Conservation (phyloP, 1,140 invertebrate species). For the Parapsyche elsis region DNA sequence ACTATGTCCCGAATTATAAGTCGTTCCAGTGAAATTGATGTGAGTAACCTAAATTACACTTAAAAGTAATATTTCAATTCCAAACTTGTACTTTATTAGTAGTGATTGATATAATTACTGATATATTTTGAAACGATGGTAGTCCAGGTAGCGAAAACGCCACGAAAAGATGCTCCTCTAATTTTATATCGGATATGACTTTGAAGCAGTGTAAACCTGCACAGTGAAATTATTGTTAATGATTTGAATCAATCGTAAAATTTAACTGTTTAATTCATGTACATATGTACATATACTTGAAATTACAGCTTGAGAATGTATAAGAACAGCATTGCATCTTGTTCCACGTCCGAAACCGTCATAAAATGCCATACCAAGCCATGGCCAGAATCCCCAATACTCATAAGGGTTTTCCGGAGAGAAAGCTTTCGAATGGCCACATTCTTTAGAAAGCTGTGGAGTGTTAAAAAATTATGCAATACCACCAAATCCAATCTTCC, state of each 20-base stretch:
- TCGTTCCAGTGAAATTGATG: constrained; percentile 36
- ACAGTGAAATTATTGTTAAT: not conserved
- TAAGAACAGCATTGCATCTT: constrained; percentile 44
- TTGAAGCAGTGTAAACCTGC: constrained; percentile 21
- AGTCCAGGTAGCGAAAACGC: constrained; percentile 46
- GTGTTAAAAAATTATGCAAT: not conserved
- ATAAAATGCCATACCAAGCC: constrained; percentile 40
- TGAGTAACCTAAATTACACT: constrained; percentile 27
- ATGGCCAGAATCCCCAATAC: constrained; percentile 48
- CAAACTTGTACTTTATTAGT: not conserved
- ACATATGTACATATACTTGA: no score
- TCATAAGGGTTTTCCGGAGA: constrained; percentile 39
- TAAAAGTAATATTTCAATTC: not conserved
- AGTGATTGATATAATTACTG: constrained; percentile 25
- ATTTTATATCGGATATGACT: constrained; percentile 26
- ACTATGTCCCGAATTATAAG: constrained; percentile 25
- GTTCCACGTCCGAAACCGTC: not conserved
- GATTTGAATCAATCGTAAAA: not conserved
- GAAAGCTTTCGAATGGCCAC: constrained; percentile 39
- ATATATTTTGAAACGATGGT: constrained; percentile 47
- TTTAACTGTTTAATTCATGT: not conserved
- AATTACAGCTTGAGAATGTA: constrained; percentile 45
- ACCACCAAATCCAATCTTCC: not conserved
- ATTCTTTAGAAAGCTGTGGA: constrained; percentile 44
- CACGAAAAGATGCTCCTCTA: constrained; percentile 39